Conservation (phyloP, 2,113 vertebrate species). For the Trinectes maculatus region DNA sequence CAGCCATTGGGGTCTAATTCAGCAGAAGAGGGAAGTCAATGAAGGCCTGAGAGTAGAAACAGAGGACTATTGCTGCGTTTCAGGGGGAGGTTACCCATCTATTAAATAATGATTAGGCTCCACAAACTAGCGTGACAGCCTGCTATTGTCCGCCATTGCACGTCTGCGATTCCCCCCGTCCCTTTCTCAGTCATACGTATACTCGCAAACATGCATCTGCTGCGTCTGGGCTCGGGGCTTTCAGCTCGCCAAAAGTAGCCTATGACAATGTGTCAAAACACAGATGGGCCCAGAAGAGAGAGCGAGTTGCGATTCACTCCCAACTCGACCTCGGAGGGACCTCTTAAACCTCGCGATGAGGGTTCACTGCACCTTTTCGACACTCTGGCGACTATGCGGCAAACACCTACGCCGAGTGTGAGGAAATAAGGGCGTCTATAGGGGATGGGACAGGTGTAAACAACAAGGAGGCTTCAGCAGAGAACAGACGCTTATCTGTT, state of each 20-base stretch:
- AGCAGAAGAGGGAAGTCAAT: constrained; percentile 78
- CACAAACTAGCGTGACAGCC: constrained; percentile 84
- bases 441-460: constrained; percentile 58
- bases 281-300: constrained; percentile 68
- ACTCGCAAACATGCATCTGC: constrained; percentile 80
- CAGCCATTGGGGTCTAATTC: constrained; percentile 78
- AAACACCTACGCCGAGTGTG: constrained; percentile 33
- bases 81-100: constrained; percentile 72
- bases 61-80: constrained; percentile 65
- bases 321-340: constrained; percentile 58
- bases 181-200: constrained; percentile 55
- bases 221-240: constrained; percentile 63
- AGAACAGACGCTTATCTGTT: constrained; percentile 39
- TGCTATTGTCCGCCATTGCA: constrained; percentile 78
- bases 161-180: constrained; percentile 65
- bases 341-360: constrained; percentile 49
- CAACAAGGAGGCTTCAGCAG: constrained; percentile 27
- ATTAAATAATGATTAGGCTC: constrained; percentile 87
- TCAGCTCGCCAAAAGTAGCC: constrained; percentile 47
- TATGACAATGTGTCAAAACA: constrained; percentile 70
- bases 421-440: constrained; percentile 17
- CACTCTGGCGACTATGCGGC: constrained; percentile 7
- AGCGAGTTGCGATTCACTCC: constrained; percentile 59
- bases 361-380: constrained; percentile 72
- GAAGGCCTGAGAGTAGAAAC: constrained; percentile 60